Base-by-base conservation (phyloP, 2,888 invertebrate genomes). In the Cephus runcator region DNA sequence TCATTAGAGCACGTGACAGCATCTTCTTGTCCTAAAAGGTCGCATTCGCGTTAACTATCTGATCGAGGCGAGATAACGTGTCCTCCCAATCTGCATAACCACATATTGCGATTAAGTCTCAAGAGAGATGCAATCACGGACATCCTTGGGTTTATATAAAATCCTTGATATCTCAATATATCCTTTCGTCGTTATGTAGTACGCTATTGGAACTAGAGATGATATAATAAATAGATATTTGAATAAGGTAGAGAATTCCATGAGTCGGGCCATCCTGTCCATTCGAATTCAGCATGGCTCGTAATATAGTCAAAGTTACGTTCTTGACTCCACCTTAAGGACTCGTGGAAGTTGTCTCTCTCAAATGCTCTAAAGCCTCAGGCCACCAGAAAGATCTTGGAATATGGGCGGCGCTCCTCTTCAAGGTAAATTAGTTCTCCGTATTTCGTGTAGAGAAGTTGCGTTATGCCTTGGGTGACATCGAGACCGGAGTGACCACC, bases 371-470 rank as follows among this genome's bases (percentile, higher is more conserved):
- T 9, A 56, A 56, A 23, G 56, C 23, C 71, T 34, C 23, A 0
- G 71, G 71, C 71, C 71, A 71, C 31, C 71, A 33, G 31, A 71
- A 34, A 31, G 71, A 71, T 33, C 71, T 31, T 34, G 71, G 71
- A 33, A 71, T 31, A 85, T 86, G 86, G 86, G 87, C 87, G 87
- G 83, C 82, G 81, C 84, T 83, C 80, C 77, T 78, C 81, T 76
- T 56, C 56, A 23, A 56, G 80, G 82, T 81, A 86, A 86, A 88
- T 88, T 85, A 83, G 86, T 88, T 88, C 88, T 75, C 79, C 79
- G 86, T 88, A 89, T 86, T 86, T 71, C 71, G 71, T 71, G 31
- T 71, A 31, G 71, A 71, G 71, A 31, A 34, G 33, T 34, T 34
- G 71, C 71, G 33, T 34, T 31, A 12, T 31, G 31, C 33, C 33